Percentiles rank a stretch among this genome's conserved stretches.
Conservation (phyloP, 2,113 vertebrate species). For the Oryzias celebensis region DNA sequence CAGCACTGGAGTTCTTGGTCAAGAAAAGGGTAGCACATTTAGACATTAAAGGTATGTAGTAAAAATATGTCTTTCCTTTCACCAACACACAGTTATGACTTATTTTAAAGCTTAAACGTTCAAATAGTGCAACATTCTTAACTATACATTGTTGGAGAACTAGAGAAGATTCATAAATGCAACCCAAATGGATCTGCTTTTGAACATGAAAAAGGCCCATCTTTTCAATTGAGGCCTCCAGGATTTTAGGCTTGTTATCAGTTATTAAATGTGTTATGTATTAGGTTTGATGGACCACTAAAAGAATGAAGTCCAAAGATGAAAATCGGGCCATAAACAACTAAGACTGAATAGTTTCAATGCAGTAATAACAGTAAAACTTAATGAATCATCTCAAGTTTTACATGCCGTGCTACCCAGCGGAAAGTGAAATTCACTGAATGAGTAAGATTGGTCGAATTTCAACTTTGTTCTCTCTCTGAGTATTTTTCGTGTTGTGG, state of each 20-base stretch:
- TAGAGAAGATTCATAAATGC: no score
- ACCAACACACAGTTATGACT: background rate
- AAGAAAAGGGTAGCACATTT: slow-evolving; percentile 85
- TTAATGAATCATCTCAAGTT: background rate
- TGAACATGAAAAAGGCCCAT: no score
- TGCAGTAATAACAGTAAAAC: background rate
- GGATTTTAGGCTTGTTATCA: no score
- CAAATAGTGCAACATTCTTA: background rate
- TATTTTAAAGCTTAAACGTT: background rate
- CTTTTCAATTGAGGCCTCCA: no score
- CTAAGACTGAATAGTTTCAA: slow-evolving; percentile 8
- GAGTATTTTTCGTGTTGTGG: slow-evolving; percentile 16
- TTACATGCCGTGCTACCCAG: slow-evolving; percentile 25
- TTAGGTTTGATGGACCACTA: no score
- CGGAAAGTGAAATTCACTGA: slow-evolving; percentile 35
- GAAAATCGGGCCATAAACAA: background rate
- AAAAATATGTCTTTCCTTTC: background rate
- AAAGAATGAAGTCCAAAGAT: background rate
- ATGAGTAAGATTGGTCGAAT: slow-evolving; percentile 7
- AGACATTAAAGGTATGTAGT: slow-evolving; percentile 89
- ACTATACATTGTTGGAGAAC: no score
- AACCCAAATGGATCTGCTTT: no score
- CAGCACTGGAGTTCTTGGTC: slow-evolving; percentile 86
- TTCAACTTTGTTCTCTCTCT: slow-evolving; percentile 32
- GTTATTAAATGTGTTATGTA: no score